phyloP scores from a whole-genome alignment of 2,888 invertebrate species.

The Laothoe populi region DNA sequence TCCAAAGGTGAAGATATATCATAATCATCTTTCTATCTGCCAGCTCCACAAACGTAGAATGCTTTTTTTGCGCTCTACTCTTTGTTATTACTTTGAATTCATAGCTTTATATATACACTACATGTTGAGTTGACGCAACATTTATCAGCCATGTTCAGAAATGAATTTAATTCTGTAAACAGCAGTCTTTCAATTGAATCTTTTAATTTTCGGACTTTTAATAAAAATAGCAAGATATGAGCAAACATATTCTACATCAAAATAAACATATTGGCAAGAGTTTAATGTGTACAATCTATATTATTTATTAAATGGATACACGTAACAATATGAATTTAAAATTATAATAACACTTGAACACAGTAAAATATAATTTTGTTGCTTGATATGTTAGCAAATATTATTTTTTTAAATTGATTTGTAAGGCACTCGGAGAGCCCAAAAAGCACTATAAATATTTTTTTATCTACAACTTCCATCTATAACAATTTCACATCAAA shows the following conservation, averaged over 20 bases:
- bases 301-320: too few species aligned
- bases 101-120: conserved; percentile 22
- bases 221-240: too few species aligned
- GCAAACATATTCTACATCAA: too few species aligned
- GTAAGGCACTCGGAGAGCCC: not conserved
- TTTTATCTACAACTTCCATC: not conserved
- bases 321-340: too few species aligned
- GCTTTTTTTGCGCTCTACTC: conserved; percentile 29
- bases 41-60: conserved; percentile 30
- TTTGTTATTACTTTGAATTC: conserved; percentile 31
- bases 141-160: not conserved
- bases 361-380: too few species aligned
- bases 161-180: not conserved
- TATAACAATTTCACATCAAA: not conserved
- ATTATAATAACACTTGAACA: too few species aligned
- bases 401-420: too few species aligned
- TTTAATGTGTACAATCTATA: too few species aligned
- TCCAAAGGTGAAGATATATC: conserved; percentile 39
- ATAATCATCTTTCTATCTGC: conserved; percentile 38
- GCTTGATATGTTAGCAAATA: too few species aligned
- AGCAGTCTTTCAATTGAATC: too few species aligned
- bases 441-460: not conserved
- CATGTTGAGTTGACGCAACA: not conserved
- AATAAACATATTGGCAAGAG: too few species aligned
- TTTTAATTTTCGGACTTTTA: too few species aligned